Percentiles rank a stretch among this genome's conserved stretches.
Evolutionary conservation across 92 coral and sea anemone genomes (phyloP).

Genomic region (Palythoa grandis): DNA sequence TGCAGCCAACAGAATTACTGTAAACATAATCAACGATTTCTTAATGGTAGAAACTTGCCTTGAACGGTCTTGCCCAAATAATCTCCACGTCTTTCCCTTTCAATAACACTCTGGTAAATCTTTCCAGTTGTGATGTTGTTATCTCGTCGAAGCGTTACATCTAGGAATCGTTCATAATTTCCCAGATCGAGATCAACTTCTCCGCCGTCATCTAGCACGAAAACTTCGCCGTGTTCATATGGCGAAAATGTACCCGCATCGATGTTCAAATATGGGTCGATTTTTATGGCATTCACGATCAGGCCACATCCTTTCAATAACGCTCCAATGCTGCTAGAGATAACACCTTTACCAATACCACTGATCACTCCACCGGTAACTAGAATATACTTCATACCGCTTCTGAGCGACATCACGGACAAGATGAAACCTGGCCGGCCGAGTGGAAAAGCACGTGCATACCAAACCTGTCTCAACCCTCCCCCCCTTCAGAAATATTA

Average conservation of each 20-base stretch:
- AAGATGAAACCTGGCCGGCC: background rate
- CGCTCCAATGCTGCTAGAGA: constrained; percentile 94
- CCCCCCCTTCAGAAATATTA: background rate
- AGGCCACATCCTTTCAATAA: constrained; percentile 89
- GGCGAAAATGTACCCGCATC: constrained; percentile 99
- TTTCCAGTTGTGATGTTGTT: constrained; percentile 98
- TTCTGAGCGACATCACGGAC: background rate
- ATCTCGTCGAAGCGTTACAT: constrained; percentile 86
- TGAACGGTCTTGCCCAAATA: constrained; percentile 96
- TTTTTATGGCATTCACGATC: constrained; percentile 80
- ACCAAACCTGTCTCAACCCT: background rate
- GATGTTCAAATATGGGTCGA: constrained; percentile 96
- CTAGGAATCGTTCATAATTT: constrained; percentile 94
- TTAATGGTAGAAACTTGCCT: constrained; percentile 18
- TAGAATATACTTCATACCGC: constrained; percentile 88
- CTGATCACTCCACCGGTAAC: constrained; percentile 99
- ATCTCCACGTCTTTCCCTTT: constrained; percentile 92
- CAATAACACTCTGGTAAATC: constrained; percentile 91
- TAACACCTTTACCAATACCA: constrained; percentile 99
- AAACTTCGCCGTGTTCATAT: constrained; percentile 98
- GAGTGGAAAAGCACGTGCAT: background rate
- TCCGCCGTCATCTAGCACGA: constrained; percentile 98
- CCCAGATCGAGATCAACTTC: constrained; percentile 98
- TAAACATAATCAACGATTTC: background rate
- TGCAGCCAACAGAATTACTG: background rate